These are phyloP conservation scores for Lophotriccus pileatus DNA, from an alignment of 2,797 vertebrate genomes.

Conservation along the genomic window DNA sequence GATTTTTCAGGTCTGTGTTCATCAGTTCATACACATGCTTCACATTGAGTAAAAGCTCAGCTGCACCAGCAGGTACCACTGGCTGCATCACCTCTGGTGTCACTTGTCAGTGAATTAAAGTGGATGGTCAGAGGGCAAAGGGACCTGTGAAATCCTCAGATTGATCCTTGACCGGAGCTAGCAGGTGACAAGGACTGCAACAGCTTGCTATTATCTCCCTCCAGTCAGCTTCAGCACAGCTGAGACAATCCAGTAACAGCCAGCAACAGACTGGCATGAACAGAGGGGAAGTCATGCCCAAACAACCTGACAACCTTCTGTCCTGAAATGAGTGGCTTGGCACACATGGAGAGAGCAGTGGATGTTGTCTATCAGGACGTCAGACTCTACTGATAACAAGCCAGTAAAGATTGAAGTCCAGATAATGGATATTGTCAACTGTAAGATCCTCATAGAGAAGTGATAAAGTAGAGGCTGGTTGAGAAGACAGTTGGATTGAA, in stretches of 20 bases:
- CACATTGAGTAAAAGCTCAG: neutral
- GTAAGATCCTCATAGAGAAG: neutral
- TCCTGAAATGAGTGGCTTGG: neutral
- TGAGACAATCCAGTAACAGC: neutral
- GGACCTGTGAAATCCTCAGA: neutral
- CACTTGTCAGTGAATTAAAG: neutral
- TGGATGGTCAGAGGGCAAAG: neutral
- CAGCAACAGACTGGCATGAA: neutral
- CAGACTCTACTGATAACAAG: neutral
- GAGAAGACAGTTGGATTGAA: neutral
- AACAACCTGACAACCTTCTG: neutral
- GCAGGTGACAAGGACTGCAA: neutral
- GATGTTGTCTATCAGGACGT: neutral
- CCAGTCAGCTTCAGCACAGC: neutral
- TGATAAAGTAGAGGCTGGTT: neutral
- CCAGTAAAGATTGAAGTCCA: neutral
- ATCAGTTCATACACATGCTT: neutral
- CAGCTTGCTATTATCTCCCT: neutral
- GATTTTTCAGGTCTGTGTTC: neutral
- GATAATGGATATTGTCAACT: neutral
- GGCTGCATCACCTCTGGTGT: neutral
- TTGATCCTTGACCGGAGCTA: neutral
- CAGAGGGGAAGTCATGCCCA: neutral
- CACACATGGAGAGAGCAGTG: neutral
- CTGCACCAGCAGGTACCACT: neutral